Evolutionary conservation across 2,113 vertebrate species (phyloP), one percentile per base, ranked within the genome.

Genomic region (Zosterops japonicus): DNA sequence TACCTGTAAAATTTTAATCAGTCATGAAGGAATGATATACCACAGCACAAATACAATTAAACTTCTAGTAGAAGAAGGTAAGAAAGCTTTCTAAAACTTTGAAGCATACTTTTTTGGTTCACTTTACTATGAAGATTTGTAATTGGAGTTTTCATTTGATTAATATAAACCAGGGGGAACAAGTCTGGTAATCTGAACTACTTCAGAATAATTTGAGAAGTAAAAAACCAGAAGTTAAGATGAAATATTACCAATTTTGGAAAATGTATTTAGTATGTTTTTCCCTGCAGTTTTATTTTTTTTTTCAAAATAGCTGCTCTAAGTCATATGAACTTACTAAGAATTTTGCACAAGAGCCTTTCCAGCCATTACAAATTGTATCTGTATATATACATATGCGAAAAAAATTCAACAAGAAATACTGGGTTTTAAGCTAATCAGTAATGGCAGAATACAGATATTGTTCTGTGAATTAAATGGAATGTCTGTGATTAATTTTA

Each of bases 1-100:
- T 59, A 97, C 98, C 36, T 98, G 98, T 33, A 77, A 97, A 81
- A 93, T 96, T 93, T 90, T 69, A 29, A 61, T 98, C 79, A 64
- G 7, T 74, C 94, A 72, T 57, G 81, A 92, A 67, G 97, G 97
- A 89, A 97, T 16, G 25, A 36, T 50, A 27, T 98, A 97, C 44
- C 91, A 97, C 33, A 80, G 93, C 67, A 98, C 98, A 59, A 94
- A 92, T 36, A 98, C 97, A 84, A 87, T 78, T 91, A 96, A 95
- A 14, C 44, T 98, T 42, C 65, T 75, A 33, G 65, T 98, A 68
- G 29, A 89, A 83, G 39, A 86, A 97, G 98, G 98, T 98, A 97
- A 97, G 97, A 89, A 79, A 76, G 13, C 41, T 78, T 91, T 55
- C 55, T 75, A 33, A 87, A 92, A 63, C 33, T 69, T 28, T 29